phyloP scores from a whole-genome alignment of 1,140 invertebrate genomes.

The Zaprionus ghesquierei region DNA sequence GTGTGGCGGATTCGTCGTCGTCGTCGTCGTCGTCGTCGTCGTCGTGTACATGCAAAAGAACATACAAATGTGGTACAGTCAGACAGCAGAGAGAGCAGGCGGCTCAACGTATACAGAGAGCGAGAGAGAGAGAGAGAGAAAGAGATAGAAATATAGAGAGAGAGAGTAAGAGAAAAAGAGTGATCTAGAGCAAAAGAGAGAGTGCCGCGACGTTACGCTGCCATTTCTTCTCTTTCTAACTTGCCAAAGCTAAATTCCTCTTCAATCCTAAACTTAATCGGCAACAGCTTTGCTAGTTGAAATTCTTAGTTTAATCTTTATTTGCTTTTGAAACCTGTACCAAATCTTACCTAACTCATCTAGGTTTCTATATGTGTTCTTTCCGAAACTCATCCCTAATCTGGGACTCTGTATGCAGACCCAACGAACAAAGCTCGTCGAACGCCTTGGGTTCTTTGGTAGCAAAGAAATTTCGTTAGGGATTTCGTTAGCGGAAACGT shows the following conservation, averaged over 20 bases:
- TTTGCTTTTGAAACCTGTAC: no score
- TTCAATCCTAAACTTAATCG: no score
- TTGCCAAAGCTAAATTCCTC: no score
- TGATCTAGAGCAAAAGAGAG: background rate
- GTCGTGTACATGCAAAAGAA: constrained; percentile 69
- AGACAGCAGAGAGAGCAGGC: constrained; percentile 49
- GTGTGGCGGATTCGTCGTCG: constrained; percentile 82
- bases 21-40: constrained; percentile 22
- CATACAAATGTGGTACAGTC: constrained; percentile 72
- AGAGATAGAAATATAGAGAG: background rate
- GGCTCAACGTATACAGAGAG: constrained; percentile 35
- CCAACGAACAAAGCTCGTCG: background rate
- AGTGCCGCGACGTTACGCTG: background rate
- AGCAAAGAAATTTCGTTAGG: no score
- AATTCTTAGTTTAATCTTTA: no score
- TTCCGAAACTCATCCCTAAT: background rate
- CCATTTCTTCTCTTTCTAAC: no score
- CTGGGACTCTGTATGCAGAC: background rate
- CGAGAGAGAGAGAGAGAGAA: constrained; percentile 1
- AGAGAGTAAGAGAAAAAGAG: constrained; percentile 1
- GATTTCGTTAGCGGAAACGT: background rate
- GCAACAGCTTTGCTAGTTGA: no score
- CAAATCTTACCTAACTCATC: no score
- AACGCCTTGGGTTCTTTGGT: no score
- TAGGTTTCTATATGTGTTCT: background rate